Evolutionary conservation across 1,140 invertebrate species (phyloP).

Genomic region (Teleogryllus occipitalis): DNA sequence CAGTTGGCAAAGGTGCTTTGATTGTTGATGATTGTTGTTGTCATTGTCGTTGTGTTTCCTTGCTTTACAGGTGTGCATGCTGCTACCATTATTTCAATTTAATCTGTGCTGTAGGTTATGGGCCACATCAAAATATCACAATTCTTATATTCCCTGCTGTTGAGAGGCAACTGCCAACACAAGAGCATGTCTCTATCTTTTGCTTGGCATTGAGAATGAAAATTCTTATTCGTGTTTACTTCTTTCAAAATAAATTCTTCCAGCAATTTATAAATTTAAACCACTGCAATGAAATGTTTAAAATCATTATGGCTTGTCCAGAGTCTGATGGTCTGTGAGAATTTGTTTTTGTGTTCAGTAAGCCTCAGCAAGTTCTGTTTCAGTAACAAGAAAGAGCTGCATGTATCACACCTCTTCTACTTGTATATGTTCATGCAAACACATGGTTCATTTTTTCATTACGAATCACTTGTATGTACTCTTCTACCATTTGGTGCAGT

Average conservation of each 20-base stretch:
- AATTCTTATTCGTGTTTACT: not conserved
- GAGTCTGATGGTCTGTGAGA: not conserved
- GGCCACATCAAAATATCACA: conserved; percentile 21
- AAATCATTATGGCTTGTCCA: not conserved
- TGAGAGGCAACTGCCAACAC: conserved; percentile 17
- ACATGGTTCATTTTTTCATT: conserved; percentile 17
- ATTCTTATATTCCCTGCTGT: conserved; percentile 22
- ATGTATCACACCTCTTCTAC: conserved; percentile 24
- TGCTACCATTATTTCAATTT: conserved; percentile 22
- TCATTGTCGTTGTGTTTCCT: conserved; percentile 25
- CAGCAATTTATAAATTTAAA: not conserved
- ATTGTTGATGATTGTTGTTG: conserved; percentile 26
- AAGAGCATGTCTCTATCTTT: not conserved
- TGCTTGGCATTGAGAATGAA: not conserved
- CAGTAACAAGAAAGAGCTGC: conserved; percentile 26
- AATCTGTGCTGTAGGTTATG: conserved; percentile 25
- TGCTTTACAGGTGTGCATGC: conserved; percentile 28
- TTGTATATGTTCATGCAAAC: conserved; percentile 21
- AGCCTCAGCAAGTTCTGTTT: conserved; percentile 22
- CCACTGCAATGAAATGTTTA: not conserved
- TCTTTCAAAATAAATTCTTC: not conserved
- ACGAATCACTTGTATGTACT: conserved; percentile 20
- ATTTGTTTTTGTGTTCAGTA: conserved; percentile 9
- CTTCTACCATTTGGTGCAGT: conserved; percentile 23
- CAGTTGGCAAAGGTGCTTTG: conserved; percentile 26